Base-by-base conservation (phyloP, 2,113 vertebrate genomes). In the Argyrosomus japonicus region DNA sequence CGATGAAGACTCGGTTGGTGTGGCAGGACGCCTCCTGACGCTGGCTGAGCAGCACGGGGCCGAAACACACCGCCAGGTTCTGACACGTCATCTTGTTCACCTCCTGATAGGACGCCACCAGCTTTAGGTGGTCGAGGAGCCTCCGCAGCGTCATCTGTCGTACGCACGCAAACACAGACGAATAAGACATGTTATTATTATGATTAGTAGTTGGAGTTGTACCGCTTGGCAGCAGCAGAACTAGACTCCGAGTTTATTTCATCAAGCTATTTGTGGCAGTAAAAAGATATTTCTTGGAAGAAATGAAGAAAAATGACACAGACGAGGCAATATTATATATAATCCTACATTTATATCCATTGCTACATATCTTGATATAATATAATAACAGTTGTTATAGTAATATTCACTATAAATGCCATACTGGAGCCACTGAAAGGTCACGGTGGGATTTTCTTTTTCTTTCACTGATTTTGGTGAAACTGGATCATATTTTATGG, bases 41-140 rank as follows among this genome's bases (percentile, higher is more conserved):
- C 92, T 99, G 97, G 92, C 97, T 99, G 74, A 99, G 95, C 64
- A 99, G 93, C 63, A 99, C 98, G 0, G 98, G 98, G 68, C 98
- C 98, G 80, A 99, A 99, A 87, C 98, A 99, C 11, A 99, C 98
- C 0, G 98, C 98, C 93, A 99, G 93, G 91, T 99, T 99, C 95
- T 99, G 98, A 87, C 98, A 99, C 0, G 97, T 99, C 98, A 99
- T 99, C 93, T 99, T 99, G 87, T 99, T 99, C 25, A 97, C 94
- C 85, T 98, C 97, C 0, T 99, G 97, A 87, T 97, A 96, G 51
- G 97, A 99, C 70, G 98, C 97, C 82, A 99, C 98, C 68, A 97
- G 91, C 87, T 99, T 99, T 92, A 99, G 95, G 91, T 99, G 98
- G 93, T 99, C 96, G 81, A 99, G 93, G 63, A 99, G 95, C 95